A percentile compares a stretch with the other conserved stretches of the same genome.
These are phyloP conservation scores for Echinops telfairi DNA, from an alignment of 2,113 vertebrate species.

Conservation along the genomic window DNA sequence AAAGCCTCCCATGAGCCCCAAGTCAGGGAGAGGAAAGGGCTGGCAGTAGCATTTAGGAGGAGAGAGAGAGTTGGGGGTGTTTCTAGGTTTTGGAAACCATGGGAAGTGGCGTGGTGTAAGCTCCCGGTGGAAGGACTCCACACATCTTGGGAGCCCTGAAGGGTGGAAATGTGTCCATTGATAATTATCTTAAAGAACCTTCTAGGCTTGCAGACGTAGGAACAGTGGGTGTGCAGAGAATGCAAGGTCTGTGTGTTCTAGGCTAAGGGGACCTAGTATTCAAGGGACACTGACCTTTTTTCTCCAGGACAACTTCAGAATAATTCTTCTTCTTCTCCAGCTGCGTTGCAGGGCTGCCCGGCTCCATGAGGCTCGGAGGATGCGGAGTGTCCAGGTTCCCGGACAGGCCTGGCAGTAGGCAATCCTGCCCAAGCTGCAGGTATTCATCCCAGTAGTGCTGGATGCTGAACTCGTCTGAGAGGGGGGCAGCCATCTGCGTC, in stretches of 20 bases:
- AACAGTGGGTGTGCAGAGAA: too few relatives aligned
- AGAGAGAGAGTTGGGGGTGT: too few relatives aligned
- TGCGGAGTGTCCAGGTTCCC: not conserved
- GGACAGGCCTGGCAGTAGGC: not conserved
- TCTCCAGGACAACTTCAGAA: not conserved
- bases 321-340: not conserved
- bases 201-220: constrained; percentile 34
- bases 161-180: constrained; percentile 23
- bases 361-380: not conserved
- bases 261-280: not conserved
- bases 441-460: constrained; percentile 4
- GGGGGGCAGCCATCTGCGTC: not conserved
- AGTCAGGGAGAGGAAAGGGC: too few relatives aligned
- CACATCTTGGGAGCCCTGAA: too few relatives aligned
- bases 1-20: too few relatives aligned
- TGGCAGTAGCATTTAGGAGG: too few relatives aligned
- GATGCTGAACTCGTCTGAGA: not conserved
- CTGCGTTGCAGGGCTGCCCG: not conserved
- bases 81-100: too few relatives aligned
- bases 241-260: not conserved
- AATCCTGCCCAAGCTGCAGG: not conserved
- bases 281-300: not conserved
- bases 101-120: too few relatives aligned
- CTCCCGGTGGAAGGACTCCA: too few relatives aligned
- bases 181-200: not conserved